A percentile compares a stretch with the other conserved stretches of the same genome.
Evolutionary conservation across 2,888 invertebrate genomes (phyloP).

Genomic region (Kryphioiulus occultus): DNA sequence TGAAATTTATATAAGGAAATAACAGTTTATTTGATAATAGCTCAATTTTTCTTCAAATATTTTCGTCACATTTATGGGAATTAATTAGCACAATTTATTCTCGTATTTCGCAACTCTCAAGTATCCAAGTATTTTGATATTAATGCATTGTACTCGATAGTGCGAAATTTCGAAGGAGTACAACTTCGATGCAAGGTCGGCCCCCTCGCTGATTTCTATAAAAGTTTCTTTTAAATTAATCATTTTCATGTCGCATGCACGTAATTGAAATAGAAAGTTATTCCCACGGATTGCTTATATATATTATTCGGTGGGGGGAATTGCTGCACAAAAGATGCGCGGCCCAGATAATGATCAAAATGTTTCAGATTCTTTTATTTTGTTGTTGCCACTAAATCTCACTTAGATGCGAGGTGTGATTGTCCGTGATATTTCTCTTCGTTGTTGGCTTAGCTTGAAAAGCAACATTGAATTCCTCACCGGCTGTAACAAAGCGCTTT

Average conservation of each 20-base stretch:
- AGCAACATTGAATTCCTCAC: conserved; percentile 32
- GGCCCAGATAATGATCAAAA: conserved; percentile 36
- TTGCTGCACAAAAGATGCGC: conserved; percentile 1
- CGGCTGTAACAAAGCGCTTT: neutral
- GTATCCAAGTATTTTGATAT: too few species aligned
- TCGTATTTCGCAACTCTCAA: too few species aligned
- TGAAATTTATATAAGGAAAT: too few species aligned
- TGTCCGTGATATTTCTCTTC: conserved; percentile 40
- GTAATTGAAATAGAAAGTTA: conserved; percentile 32
- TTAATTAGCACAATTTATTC: too few species aligned
- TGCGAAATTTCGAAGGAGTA: neutral
- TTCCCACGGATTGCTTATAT: conserved; percentile 27
- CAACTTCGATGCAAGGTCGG: neutral
- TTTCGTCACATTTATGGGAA: too few species aligned
- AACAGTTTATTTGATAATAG: too few species aligned
- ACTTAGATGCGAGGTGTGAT: conserved; percentile 34
- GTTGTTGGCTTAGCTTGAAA: conserved; percentile 10
- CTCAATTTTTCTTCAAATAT: too few species aligned
- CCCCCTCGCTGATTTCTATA: conserved; percentile 4
- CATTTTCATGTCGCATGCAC: conserved; percentile 3
- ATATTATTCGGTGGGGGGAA: neutral
- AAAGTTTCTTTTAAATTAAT: conserved; percentile 2
- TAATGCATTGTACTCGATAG: neutral
- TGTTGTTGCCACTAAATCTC: conserved; percentile 40
- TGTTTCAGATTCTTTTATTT: conserved; percentile 36